Base-by-base conservation (phyloP, 2,113 vertebrate genomes). In the Fulica atra region DNA sequence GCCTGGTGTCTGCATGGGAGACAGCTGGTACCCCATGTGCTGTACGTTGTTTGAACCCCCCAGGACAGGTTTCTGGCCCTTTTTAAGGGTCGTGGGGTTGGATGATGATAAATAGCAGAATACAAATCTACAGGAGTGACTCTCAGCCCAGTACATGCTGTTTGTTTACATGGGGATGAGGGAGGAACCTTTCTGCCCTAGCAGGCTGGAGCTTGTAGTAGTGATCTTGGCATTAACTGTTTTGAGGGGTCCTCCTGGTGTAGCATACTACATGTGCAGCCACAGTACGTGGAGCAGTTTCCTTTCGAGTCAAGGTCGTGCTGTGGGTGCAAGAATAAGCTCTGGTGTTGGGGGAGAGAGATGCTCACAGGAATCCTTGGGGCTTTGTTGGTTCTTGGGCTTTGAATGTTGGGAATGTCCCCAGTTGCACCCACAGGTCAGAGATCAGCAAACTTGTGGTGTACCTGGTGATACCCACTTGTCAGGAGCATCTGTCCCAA, bases 1-100 rank as follows among this genome's bases (percentile, higher is more conserved):
- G 15, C 7, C 42, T 13, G 0, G 2, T 14, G 66, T 42, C 19
- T 3, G 2, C 8, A 0, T 1, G 70, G 72, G 91, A 35, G 48
- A 3, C 0, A 4, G 7, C 17, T 25, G 35, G 82, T 46, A 46
- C 44, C 44, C 17, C 44, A 18, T 16, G 44, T 46, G 44, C 44
- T 46, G 44, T 46, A 18, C 44, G 33, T 16, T 15, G 29, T 6
- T 6, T 10, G 86, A n/a, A 53, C 44, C 51, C 26, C 26, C 2
- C 4, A 50, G 72, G 36, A 33, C 81, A 2, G 10, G 29, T 29
- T 44, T 10, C 13, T 76, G 46, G 33, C 51, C 51, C 44, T 66
- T 17, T 17, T 4, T 18, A 6, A 48, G 74, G 66, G 40, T 10
- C 1, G 2, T 12, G 25, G 66, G 72, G 5, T 31, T 19, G 16